These are phyloP conservation scores for Acanthosepion lycidas DNA, from an alignment of 2,888 invertebrate genomes.

Conservation along the genomic window DNA sequence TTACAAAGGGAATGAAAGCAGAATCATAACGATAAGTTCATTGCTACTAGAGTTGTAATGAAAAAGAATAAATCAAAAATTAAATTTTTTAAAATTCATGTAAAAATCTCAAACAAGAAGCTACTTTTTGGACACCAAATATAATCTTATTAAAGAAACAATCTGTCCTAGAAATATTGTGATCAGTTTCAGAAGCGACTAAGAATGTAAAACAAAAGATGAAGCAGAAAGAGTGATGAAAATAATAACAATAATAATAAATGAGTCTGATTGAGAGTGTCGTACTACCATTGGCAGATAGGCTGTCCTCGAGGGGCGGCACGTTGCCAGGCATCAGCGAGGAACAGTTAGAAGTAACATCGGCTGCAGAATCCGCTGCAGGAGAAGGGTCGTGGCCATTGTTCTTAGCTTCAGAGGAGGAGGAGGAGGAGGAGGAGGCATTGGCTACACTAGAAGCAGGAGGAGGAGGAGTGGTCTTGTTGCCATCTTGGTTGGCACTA, in stretches of 20 bases:
- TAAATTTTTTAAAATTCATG: too few species aligned
- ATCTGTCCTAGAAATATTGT: too few species aligned
- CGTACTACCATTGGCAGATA: slow-evolving; percentile 45
- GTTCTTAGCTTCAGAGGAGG: background rate
- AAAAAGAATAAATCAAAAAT: too few species aligned
- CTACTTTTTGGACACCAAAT: too few species aligned
- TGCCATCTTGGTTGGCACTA: slow-evolving; percentile 37
- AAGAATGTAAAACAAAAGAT: background rate
- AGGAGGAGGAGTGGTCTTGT: background rate
- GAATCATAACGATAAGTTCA: too few species aligned
- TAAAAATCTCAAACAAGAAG: too few species aligned
- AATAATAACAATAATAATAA: background rate
- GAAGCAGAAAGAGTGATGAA: background rate
- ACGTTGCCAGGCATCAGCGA: slow-evolving; percentile 36
- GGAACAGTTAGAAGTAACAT: slow-evolving; percentile 47
- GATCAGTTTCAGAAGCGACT: too few species aligned
- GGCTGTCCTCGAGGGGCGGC: slow-evolving; percentile 46
- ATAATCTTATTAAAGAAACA: too few species aligned
- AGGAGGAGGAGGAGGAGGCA: slow-evolving; percentile 35
- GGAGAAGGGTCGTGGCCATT: background rate
- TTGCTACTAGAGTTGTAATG: too few species aligned
- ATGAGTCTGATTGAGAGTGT: slow-evolving; percentile 37
- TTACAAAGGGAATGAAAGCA: too few species aligned
- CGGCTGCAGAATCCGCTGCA: background rate
- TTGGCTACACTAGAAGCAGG: slow-evolving; percentile 25